These are phyloP conservation scores for Tigriopus japonicus DNA, from an alignment of 1,140 invertebrate genomes.

Conservation along the genomic window DNA sequence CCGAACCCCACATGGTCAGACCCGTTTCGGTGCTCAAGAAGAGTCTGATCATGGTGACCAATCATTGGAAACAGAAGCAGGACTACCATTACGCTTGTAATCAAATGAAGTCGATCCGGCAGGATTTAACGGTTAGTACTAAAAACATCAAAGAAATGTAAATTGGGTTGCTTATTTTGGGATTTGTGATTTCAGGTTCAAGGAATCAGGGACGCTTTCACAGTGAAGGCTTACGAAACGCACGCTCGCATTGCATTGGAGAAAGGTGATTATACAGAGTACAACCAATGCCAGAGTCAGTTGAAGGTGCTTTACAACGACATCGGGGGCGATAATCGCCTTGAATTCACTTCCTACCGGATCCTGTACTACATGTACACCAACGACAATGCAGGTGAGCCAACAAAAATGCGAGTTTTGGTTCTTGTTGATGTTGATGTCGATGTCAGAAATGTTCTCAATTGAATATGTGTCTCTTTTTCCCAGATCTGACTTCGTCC, in stretches of 20 bases:
- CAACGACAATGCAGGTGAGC: conserved; percentile 77
- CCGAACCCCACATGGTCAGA: conserved; percentile 70
- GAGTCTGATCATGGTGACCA: conserved; percentile 72
- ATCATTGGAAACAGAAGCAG: conserved; percentile 63
- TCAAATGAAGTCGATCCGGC: conserved; percentile 93
- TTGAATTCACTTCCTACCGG: conserved; percentile 84
- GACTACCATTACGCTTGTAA: conserved; percentile 94
- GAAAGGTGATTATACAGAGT: conserved; percentile 92
- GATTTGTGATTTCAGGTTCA: conserved; percentile 47
- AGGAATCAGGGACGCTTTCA: conserved; percentile 80
- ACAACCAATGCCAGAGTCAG: conserved; percentile 97
- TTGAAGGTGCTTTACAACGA: conserved; percentile 74
- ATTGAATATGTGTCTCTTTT: conserved; percentile 17
- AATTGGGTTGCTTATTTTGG: conserved; percentile 14
- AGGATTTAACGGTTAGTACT: conserved; percentile 78
- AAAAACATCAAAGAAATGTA: conserved; percentile 8
- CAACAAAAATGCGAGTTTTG: too few species aligned
- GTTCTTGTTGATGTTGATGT: too few species aligned
- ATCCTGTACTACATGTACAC: conserved; percentile 95
- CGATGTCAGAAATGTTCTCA: conserved; percentile 9
- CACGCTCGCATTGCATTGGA: conserved; percentile 91
- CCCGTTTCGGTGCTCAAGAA: conserved; percentile 62
- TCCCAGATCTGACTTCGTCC: conserved; percentile 76
- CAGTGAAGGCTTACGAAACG: conserved; percentile 91
- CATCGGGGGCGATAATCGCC: conserved; percentile 42